Conservation (phyloP, 2,797 vertebrate species). For the Characodon lateralis region DNA sequence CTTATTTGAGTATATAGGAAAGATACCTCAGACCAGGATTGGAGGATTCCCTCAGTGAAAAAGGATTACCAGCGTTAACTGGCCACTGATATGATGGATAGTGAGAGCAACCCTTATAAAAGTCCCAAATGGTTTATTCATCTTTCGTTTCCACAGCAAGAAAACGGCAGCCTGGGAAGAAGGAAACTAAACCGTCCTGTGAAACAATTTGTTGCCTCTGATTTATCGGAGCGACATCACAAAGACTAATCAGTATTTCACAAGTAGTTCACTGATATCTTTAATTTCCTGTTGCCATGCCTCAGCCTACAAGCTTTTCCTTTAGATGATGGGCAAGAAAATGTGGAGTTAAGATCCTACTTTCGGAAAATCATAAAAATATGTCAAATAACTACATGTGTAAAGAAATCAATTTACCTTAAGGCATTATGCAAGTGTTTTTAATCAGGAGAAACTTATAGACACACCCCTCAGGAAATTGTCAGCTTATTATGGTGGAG, state of each 20-base stretch:
- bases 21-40: conserved; percentile 54
- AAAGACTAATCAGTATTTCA: conserved; percentile 57
- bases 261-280: conserved; percentile 38
- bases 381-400: conserved; percentile 10
- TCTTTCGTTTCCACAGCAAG: conserved; percentile 58
- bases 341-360: background rate
- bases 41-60: conserved; percentile 54
- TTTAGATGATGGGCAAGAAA: conserved; percentile 44
- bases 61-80: conserved; percentile 61
- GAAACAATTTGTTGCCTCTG: conserved; percentile 47
- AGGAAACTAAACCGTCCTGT: conserved; percentile 52
- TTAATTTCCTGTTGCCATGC: conserved; percentile 51
- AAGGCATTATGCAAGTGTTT: background rate
- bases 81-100: conserved; percentile 62
- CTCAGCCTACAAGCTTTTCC: conserved; percentile 62
- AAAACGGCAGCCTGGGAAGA: conserved; percentile 38
- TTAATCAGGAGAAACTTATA: background rate
- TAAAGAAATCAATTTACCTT: background rate
- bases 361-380: conserved; percentile 40
- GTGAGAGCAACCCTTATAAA: conserved; percentile 63
- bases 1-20: conserved; percentile 39
- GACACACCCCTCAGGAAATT: background rate
- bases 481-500: background rate
- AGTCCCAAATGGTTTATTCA: conserved; percentile 59
- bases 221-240: conserved; percentile 73